Conservation (phyloP, 2,888 invertebrate genomes). For the Amiota minor region DNA sequence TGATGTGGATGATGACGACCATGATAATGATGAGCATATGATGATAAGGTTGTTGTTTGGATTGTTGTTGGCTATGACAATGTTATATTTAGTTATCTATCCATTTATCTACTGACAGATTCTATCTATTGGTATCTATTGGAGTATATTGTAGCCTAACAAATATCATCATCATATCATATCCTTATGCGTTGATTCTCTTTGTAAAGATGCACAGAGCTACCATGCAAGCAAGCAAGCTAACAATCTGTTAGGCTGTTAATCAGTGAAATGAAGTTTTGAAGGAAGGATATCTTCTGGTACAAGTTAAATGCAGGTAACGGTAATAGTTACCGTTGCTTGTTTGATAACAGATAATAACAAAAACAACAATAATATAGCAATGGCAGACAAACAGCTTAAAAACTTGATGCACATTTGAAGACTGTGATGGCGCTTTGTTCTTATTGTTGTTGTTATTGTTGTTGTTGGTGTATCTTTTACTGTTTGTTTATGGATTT, state of each 20-base stretch:
- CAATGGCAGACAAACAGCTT: conserved; percentile 46
- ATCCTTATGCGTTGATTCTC: conserved; percentile 15
- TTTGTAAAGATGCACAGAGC: not conserved
- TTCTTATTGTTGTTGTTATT: conserved; percentile 61
- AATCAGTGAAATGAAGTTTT: not conserved
- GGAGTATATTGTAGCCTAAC: not conserved
- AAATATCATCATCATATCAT: not conserved
- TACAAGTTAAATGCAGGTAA: not conserved
- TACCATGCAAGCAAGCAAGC: not conserved
- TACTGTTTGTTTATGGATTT: conserved; percentile 25
- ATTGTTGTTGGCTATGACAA: conserved; percentile 3
- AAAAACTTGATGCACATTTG: conserved; percentile 50
- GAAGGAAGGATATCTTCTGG: too few species aligned
- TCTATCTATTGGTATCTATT: too few species aligned
- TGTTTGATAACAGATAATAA: not conserved
- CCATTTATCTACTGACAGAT: too few species aligned
- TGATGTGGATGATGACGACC: not conserved
- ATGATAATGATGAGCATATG: conserved; percentile 3
- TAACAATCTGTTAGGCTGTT: not conserved
- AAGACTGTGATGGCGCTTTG: conserved; percentile 43
- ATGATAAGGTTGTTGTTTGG: not conserved
- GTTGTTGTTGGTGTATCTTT: conserved; percentile 56
- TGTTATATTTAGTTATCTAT: not conserved
- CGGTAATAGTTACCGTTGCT: not conserved
- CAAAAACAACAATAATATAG: not conserved